phyloP scores from a whole-genome alignment of 2,113 vertebrate species.

The Pithys albifrons region DNA sequence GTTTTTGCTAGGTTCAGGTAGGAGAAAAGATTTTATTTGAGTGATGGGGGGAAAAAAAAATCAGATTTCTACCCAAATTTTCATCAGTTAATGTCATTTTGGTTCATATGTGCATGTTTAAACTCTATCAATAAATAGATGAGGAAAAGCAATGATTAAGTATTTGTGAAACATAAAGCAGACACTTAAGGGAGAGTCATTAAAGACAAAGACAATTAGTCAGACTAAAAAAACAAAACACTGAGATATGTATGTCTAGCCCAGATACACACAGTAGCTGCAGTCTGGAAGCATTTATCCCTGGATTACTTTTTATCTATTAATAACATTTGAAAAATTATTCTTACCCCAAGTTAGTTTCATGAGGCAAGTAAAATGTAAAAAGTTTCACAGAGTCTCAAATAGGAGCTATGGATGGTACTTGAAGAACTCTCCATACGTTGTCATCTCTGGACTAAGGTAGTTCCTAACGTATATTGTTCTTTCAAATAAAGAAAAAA shows the following conservation, averaged over 20 bases:
- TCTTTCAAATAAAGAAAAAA: not conserved
- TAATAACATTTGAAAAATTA: conserved; percentile 63
- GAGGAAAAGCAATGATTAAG: conserved; percentile 62
- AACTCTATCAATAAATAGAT: conserved; percentile 35
- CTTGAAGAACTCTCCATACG: not conserved
- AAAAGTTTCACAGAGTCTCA: not conserved
- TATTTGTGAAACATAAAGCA: conserved; percentile 65
- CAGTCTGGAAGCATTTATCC: conserved; percentile 65
- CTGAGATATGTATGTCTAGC: conserved; percentile 58
- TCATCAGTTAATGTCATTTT: not conserved
- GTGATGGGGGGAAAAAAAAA: not conserved
- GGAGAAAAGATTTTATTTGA: not conserved
- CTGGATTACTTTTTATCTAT: conserved; percentile 70
- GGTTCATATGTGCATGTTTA: not conserved
- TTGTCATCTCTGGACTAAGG: not conserved
- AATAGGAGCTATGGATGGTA: not conserved
- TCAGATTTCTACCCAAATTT: not conserved
- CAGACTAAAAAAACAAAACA: conserved; percentile 64
- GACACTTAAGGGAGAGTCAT: conserved; percentile 48
- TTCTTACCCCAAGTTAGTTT: conserved; percentile 36
- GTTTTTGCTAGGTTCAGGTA: not conserved
- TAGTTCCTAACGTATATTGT: not conserved
- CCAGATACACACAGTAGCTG: conserved; percentile 66
- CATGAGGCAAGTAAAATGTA: conserved; percentile 47
- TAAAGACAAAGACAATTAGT: conserved; percentile 74